Evolutionary conservation across 2,797 vertebrate genomes (phyloP).

Genomic region (Petrocephalus schoutedeni): DNA sequence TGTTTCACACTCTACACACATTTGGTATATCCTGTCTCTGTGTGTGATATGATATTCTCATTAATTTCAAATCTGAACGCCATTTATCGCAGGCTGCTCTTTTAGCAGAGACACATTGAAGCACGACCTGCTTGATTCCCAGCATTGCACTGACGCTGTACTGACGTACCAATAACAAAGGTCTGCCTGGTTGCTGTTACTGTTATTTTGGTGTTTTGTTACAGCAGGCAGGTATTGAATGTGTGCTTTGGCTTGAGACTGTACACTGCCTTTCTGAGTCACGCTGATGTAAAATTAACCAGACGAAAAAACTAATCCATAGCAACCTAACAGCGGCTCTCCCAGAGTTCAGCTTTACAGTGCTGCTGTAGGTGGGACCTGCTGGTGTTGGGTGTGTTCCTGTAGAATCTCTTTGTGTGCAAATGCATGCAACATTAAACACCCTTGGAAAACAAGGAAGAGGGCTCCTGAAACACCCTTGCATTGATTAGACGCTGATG

Average conservation of each 20-base stretch:
- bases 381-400: slow-evolving; percentile 22
- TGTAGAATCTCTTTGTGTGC: slow-evolving; percentile 17
- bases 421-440: slow-evolving; percentile 14
- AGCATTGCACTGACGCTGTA: neutral
- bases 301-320: slow-evolving; percentile 24
- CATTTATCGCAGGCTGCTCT: neutral
- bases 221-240: neutral
- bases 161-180: neutral
- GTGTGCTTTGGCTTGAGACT: slow-evolving; percentile 16
- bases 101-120: neutral
- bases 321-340: slow-evolving; percentile 30
- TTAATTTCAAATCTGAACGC: neutral
- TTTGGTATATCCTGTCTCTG: neutral
- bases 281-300: slow-evolving; percentile 30
- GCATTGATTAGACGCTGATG: neutral
- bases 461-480: neutral
- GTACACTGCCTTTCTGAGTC: slow-evolving; percentile 23
- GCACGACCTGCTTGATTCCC: neutral
- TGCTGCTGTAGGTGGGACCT: slow-evolving; percentile 33
- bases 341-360: slow-evolving; percentile 20
- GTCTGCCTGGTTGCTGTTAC: neutral
- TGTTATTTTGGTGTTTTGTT: slow-evolving; percentile 6
- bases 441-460: slow-evolving; percentile 6
- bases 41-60: neutral
- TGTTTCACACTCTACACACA: neutral